A percentile compares a stretch with the other conserved stretches of the same genome.
phyloP scores from a whole-genome alignment of 2,113 vertebrate genomes.

The Nycticebus coucang region DNA sequence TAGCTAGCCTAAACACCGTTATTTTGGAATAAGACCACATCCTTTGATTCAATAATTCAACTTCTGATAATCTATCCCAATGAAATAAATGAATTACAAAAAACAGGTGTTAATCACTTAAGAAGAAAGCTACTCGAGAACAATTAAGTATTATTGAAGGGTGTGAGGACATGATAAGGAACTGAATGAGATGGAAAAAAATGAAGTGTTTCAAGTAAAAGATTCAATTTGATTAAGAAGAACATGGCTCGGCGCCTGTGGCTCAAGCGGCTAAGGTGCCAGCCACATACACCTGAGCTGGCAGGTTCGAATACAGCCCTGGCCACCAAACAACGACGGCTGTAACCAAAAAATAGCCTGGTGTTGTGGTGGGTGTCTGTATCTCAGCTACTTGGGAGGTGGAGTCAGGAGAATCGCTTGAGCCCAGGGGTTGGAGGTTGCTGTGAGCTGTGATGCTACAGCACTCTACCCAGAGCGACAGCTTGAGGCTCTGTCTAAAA shows the following conservation, averaged over 20 bases:
- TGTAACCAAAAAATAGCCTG: no score
- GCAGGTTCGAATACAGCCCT: no score
- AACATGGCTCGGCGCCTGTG: background rate
- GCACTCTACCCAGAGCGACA: no score
- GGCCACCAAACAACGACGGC: no score
- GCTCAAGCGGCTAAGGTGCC: no score
- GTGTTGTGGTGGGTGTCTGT: no score
- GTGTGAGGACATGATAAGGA: background rate
- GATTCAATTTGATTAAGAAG: background rate
- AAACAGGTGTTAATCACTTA: background rate
- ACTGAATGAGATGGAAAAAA: background rate
- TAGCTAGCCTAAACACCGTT: background rate
- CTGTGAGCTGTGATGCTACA: no score
- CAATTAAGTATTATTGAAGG: background rate
- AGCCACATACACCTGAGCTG: no score
- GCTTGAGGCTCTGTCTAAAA: no score
- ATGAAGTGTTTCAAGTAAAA: background rate
- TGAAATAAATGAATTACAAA: background rate
- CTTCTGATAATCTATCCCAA: background rate
- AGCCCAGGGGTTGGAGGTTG: no score
- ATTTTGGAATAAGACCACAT: background rate
- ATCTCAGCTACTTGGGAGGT: no score
- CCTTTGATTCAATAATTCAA: background rate
- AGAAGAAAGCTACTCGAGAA: background rate
- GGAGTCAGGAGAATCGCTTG: no score